Evolutionary conservation across 2,113 vertebrate species (phyloP).

Genomic region (Pteropus alecto): DNA sequence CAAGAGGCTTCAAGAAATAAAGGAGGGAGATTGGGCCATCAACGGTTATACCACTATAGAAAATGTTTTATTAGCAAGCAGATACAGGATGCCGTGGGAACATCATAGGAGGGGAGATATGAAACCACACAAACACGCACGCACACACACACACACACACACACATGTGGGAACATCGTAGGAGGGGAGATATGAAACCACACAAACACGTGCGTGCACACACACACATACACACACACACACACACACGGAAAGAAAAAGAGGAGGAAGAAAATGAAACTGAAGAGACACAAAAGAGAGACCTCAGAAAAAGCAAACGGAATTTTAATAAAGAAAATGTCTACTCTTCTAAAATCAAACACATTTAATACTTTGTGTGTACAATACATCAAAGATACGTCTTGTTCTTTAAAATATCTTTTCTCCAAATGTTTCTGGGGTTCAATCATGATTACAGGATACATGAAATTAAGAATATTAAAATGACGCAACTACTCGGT

Average conservation of each 20-base stretch:
- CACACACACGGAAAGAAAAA: too few relatives aligned
- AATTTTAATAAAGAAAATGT: slow-evolving; percentile 66
- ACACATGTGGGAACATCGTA: too few relatives aligned
- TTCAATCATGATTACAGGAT: slow-evolving; percentile 64
- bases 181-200: not conserved
- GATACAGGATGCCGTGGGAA: not conserved
- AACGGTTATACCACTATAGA: not conserved
- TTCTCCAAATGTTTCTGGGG: slow-evolving; percentile 25
- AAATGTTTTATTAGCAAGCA: not conserved
- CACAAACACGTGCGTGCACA: too few relatives aligned
- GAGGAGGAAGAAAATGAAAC: not conserved
- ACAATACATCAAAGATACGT: slow-evolving; percentile 40
- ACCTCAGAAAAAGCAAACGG: slow-evolving; percentile 38
- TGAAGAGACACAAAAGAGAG: not conserved
- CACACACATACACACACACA: too few relatives aligned
- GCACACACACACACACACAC: too few relatives aligned
- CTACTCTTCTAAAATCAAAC: slow-evolving; percentile 66
- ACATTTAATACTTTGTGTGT: slow-evolving; percentile 65
- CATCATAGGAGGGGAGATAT: not conserved
- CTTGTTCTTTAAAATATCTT: slow-evolving; percentile 63
- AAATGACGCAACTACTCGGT: slow-evolving; percentile 60
- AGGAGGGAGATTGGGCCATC: not conserved
- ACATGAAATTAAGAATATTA: slow-evolving; percentile 64
- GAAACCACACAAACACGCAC: not conserved
- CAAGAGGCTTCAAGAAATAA: not conserved